Base-by-base conservation (phyloP, 2,888 invertebrate species). In the Stenoptilia bipunctidactyla region DNA sequence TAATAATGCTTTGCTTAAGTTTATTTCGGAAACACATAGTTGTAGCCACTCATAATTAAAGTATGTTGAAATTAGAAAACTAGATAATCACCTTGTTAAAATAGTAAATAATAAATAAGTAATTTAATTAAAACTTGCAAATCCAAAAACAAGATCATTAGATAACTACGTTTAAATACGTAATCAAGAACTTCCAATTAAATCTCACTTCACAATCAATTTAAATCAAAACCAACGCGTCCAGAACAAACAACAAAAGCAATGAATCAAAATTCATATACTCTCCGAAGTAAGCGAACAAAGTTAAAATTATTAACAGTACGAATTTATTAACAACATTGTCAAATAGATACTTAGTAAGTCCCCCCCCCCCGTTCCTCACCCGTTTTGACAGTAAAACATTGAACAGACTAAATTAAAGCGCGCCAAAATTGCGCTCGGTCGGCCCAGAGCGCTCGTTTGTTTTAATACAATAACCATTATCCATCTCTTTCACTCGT, bases 401-500 rank as follows among this genome's bases (percentile, higher is more conserved):
- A 79, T 77, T 70, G 74, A 74, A 63, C 68, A 70, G 79, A 77
- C 80, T 74, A 80, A 83, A 80, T 83, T 82, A 82, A 79, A 83
- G 72, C 77, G 69, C 72, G 76, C 79, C 79, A 77, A 79, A 82
- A 80, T 76, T 74, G 77, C 74, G 71, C 71, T 71, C 73, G 70
- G 69, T 45, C 68, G 73, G 70, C 83, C 80, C 82, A 77, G 75
- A 79, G 80, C 77, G 72, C 56, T 70, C 82, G 77, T 82, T 83
- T 80, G 76, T 82, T 82, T 83, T 83, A 80, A 83, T 82, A 83
- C 82, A 80, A 80, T 79, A 79, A 76, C 75, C 63, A 56, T 66
- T 55, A 49, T 58, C 54, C 13, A 51, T 80, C 82, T 68, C 73
- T 56, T 52, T 80, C 71, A 53, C 66, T 65, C 77, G 49, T 50